Conservation (phyloP, 2,888 invertebrate genomes). For the Rotaria macrura region DNA sequence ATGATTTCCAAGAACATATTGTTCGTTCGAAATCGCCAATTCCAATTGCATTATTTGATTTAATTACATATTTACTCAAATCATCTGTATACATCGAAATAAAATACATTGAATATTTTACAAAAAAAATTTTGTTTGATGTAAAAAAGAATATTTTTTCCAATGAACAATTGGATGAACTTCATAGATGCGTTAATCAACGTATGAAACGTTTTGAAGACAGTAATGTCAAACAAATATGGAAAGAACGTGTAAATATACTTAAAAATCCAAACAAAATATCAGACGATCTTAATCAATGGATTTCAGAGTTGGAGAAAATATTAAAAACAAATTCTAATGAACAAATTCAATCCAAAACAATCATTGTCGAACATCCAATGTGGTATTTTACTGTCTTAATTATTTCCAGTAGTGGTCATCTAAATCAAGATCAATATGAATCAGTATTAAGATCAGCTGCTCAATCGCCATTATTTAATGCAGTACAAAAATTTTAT, state of each 20-base stretch:
- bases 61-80: neutral
- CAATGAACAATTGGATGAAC: neutral
- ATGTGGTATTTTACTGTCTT: neutral
- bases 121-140: neutral
- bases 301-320: neutral
- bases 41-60: neutral
- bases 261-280: neutral
- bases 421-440: slow-evolving; percentile 1
- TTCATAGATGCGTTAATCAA: neutral
- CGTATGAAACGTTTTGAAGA: neutral
- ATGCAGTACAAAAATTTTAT: neutral
- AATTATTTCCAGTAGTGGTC: neutral
- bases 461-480: neutral
- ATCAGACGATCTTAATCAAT: neutral
- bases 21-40: neutral
- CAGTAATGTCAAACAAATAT: neutral
- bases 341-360: neutral
- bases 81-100: neutral
- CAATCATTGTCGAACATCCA: neutral
- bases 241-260: neutral
- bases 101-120: neutral
- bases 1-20: slow-evolving; percentile 15
- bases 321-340: neutral
- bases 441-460: neutral
- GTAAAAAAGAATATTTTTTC: neutral